These are phyloP conservation scores for Scrobipalpa costella DNA, from an alignment of 2,888 invertebrate species.

Conservation along the genomic window DNA sequence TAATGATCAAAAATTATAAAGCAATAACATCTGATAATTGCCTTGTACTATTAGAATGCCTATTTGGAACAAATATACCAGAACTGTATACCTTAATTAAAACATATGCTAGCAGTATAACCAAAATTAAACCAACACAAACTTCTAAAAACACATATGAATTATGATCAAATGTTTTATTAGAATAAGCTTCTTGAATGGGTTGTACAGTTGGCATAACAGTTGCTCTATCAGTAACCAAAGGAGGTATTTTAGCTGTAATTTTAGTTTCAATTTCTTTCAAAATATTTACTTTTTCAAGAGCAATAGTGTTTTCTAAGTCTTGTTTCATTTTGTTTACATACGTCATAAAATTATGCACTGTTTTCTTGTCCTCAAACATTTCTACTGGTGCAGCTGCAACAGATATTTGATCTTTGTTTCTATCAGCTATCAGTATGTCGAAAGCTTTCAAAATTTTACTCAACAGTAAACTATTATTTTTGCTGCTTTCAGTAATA, in stretches of 20 bases:
- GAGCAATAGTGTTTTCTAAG: constrained; percentile 37
- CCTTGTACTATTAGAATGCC: constrained; percentile 35
- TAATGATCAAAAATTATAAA: no score
- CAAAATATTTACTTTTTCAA: constrained; percentile 39
- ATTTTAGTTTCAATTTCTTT: constrained; percentile 40
- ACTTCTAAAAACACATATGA: constrained; percentile 41
- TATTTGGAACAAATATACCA: constrained; percentile 33
- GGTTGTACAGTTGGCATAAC: no score
- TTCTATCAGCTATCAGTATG: no score
- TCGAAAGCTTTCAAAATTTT: no score
- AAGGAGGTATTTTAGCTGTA: constrained; percentile 2
- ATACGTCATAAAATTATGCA: constrained; percentile 35
- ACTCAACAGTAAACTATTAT: no score
- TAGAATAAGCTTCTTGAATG: not conserved
- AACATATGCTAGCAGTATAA: constrained; percentile 35
- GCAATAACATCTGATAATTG: constrained; percentile 37
- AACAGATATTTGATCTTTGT: constrained; percentile 16
- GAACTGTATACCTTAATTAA: constrained; percentile 39
- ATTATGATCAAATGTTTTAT: constrained; percentile 24
- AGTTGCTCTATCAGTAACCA: not conserved
- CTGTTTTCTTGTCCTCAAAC: no score
- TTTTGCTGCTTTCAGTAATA: no score
- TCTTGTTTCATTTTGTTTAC: constrained; percentile 40
- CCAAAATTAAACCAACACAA: constrained; percentile 39
- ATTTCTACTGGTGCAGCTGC: constrained; percentile 30